These are phyloP conservation scores for Unio delphinus DNA, from an alignment of 2,888 invertebrate genomes.

Conservation along the genomic window DNA sequence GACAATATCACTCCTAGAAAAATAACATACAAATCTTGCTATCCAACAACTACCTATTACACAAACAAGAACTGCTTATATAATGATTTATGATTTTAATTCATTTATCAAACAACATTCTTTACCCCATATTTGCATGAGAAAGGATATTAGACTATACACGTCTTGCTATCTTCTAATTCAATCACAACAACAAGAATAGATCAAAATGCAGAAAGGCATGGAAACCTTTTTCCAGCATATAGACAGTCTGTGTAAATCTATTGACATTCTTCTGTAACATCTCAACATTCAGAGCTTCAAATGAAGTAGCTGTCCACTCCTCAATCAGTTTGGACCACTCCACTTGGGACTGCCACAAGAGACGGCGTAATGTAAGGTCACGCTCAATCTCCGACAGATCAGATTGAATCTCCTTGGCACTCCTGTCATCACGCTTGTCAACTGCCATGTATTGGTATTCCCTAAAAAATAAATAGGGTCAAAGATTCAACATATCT, in stretches of 20 bases:
- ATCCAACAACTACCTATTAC: no score
- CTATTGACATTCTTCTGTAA: slow-evolving; percentile 70
- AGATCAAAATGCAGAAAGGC: no score
- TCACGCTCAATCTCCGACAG: slow-evolving; percentile 70
- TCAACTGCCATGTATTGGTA: slow-evolving; percentile 52
- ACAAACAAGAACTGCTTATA: no score
- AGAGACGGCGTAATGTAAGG: slow-evolving; percentile 65
- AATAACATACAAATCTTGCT: no score
- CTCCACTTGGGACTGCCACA: slow-evolving; percentile 70
- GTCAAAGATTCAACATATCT: background rate
- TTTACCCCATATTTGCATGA: no score
- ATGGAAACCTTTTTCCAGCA: slow-evolving; percentile 69
- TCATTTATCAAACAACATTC: no score
- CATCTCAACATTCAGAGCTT: slow-evolving; percentile 66
- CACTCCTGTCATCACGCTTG: slow-evolving; percentile 59
- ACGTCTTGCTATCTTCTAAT: no score
- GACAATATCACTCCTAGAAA: no score
- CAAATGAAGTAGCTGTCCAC: slow-evolving; percentile 68
- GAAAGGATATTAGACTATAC: no score
- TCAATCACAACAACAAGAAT: no score
- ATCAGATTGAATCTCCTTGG: slow-evolving; percentile 66
- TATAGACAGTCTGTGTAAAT: slow-evolving; percentile 71
- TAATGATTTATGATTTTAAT: no score
- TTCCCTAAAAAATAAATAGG: slow-evolving; percentile 41
- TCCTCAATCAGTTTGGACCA: slow-evolving; percentile 67